Percentiles rank a stretch among this genome's conserved stretches.
Conservation (phyloP, 2,888 invertebrate species). For the Leptinotarsa juncta region DNA sequence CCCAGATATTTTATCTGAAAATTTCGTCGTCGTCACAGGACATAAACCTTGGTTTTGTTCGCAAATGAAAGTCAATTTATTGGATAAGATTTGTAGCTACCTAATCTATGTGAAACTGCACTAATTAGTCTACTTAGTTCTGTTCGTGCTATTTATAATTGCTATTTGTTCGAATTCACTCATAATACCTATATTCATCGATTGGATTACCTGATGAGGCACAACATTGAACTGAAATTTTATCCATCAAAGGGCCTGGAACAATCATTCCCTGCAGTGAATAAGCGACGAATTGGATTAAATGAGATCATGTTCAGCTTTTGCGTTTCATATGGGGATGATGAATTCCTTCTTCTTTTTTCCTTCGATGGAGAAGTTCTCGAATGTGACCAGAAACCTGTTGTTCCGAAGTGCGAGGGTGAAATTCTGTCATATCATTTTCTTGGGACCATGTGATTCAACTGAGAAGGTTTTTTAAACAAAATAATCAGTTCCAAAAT, state of each 20-base stretch:
- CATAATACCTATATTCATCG: slow-evolving; percentile 35
- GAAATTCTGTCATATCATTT: too few relatives aligned
- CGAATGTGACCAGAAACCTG: too few relatives aligned
- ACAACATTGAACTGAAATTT: background rate
- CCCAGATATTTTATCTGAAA: background rate
- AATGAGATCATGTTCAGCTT: background rate
- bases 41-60: background rate
- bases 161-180: slow-evolving; percentile 29
- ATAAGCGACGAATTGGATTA: background rate
- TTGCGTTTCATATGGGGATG: background rate
- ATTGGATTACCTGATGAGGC: slow-evolving; percentile 20
- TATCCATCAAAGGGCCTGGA: background rate
- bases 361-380: too few relatives aligned
- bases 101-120: slow-evolving; percentile 30
- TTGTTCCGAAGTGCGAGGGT: too few relatives aligned
- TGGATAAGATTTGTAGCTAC: background rate
- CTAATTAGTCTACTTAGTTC: slow-evolving; percentile 37
- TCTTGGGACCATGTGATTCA: too few relatives aligned
- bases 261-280: background rate
- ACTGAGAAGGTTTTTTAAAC: too few relatives aligned
- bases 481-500: too few relatives aligned
- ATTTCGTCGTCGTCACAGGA: background rate
- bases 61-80: background rate
- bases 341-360: background rate
- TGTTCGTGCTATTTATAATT: slow-evolving; percentile 26